Percentiles rank a stretch among this genome's conserved stretches.
Conservation (phyloP, 1,140 invertebrate species). For the Whitmania pigra region DNA sequence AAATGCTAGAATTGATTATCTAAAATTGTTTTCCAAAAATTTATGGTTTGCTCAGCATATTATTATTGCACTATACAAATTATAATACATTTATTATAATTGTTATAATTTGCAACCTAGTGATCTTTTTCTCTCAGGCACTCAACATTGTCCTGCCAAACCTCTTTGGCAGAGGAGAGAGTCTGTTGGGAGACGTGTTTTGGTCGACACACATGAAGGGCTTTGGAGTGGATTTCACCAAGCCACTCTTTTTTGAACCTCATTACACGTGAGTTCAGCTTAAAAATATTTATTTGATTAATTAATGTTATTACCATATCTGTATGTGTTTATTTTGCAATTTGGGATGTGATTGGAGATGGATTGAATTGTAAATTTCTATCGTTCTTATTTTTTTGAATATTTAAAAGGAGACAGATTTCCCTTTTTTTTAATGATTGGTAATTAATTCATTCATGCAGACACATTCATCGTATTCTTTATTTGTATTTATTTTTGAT, state of each 20-base stretch:
- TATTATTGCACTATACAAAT: too few species aligned
- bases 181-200: constrained; percentile 58
- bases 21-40: too few species aligned
- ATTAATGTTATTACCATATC: neutral
- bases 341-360: neutral
- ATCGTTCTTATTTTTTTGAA: neutral
- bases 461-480: neutral
- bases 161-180: constrained; percentile 66
- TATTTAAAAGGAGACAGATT: neutral
- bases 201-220: constrained; percentile 58
- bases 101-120: too few species aligned
- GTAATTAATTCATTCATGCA: too few species aligned
- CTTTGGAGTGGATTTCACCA: constrained; percentile 58
- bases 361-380: neutral
- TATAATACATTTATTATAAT: too few species aligned
- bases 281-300: neutral
- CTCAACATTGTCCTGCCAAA: constrained; percentile 62
- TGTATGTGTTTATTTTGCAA: neutral
- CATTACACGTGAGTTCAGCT: constrained; percentile 32
- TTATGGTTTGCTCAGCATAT: neutral
- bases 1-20: too few species aligned
- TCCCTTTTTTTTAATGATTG: too few species aligned
- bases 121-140: constrained; percentile 34
- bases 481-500: neutral
- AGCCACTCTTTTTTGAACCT: constrained; percentile 53